A percentile compares a stretch with the other conserved stretches of the same genome.
Evolutionary conservation across 2,113 vertebrate species (phyloP).

Genomic region (Hypocryptadius cinnamomeus): DNA sequence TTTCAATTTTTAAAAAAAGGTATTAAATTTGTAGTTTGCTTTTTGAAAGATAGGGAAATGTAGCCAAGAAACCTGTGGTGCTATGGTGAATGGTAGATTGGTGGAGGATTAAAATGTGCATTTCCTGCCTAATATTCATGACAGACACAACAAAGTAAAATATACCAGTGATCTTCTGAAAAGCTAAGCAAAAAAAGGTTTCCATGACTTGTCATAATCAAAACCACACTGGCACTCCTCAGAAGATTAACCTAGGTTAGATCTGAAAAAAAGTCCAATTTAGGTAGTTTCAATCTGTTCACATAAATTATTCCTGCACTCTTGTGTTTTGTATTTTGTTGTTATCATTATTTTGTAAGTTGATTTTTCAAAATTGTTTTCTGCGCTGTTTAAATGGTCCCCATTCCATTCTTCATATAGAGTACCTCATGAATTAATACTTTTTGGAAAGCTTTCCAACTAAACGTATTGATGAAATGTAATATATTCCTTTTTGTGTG

Average conservation of each 20-base stretch:
- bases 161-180: not conserved
- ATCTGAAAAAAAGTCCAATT: not conserved
- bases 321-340: not conserved
- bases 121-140: not conserved
- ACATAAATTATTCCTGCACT: not conserved
- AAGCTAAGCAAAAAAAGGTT: not conserved
- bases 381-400: not conserved
- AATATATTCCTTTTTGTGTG: not conserved
- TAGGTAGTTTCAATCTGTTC: not conserved
- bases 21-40: not conserved
- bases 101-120: not conserved
- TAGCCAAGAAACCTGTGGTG: not conserved
- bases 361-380: not conserved
- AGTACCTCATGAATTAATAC: not conserved
- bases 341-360: not conserved
- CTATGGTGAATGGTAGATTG: not conserved
- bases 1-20: not conserved
- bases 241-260: not conserved
- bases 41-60: not conserved
- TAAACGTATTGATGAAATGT: not conserved
- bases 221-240: not conserved
- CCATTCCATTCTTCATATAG: not conserved
- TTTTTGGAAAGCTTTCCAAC: not conserved
- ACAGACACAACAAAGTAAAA: not conserved
- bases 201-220: not conserved